A percentile compares a stretch with the other conserved stretches of the same genome.
Conservation (phyloP, 2,888 invertebrate species). For the Clusia tigrina region DNA sequence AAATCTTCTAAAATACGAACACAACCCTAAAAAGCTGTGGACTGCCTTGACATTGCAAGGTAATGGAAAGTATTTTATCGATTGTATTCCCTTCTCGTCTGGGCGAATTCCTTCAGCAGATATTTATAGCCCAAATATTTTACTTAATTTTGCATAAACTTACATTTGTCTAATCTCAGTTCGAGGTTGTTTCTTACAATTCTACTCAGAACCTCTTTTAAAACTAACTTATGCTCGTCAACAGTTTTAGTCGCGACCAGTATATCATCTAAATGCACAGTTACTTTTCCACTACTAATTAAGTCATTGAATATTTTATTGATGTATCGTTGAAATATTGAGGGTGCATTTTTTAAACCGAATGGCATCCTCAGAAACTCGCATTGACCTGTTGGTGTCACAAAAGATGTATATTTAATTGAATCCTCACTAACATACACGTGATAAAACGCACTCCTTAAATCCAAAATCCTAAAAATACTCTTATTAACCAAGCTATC, state of each 20-base stretch:
- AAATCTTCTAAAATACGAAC: conserved; percentile 32
- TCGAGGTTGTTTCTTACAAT: conserved; percentile 33
- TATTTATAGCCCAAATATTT: conserved; percentile 21
- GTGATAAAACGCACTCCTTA: conserved; percentile 28
- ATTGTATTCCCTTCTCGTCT: background rate
- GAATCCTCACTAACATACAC: conserved; percentile 24
- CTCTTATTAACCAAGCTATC: conserved; percentile 27
- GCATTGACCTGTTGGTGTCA: conserved; percentile 15
- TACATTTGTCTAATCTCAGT: conserved; percentile 36
- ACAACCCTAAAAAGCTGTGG: conserved; percentile 29
- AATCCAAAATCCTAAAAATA: conserved; percentile 25
- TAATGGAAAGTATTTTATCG: conserved; percentile 14
- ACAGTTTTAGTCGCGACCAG: conserved; percentile 37
- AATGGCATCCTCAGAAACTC: conserved; percentile 33
- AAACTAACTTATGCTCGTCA: conserved; percentile 33
- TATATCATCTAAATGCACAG: conserved; percentile 43
- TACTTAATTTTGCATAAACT: conserved; percentile 26
- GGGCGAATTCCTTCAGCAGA: conserved; percentile 18
- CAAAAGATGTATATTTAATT: conserved; percentile 28
- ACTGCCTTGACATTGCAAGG: conserved; percentile 21
- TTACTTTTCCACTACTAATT: conserved; percentile 29
- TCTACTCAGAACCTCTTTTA: conserved; percentile 33
- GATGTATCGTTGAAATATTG: conserved; percentile 31
- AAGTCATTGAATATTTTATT: conserved; percentile 33
- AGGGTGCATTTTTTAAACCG: conserved; percentile 33